Conservation (phyloP, 1,140 invertebrate species). For the Sycophaga agraensis region DNA sequence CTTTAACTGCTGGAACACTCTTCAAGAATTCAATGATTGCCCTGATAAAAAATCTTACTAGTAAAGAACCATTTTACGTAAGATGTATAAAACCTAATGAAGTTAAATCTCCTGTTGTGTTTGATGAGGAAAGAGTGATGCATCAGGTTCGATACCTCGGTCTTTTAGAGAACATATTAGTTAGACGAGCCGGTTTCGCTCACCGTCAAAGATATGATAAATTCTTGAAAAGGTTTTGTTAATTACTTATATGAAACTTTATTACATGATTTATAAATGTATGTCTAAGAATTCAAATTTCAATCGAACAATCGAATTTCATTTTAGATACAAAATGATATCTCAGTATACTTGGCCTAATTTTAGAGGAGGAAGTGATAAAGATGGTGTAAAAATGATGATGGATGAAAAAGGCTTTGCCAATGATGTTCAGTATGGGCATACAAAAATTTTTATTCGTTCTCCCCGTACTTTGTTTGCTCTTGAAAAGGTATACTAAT, state of each 20-base stretch:
- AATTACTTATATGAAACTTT: too few species aligned
- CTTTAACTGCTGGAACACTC: slow-evolving; percentile 86
- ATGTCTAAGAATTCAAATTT: background rate
- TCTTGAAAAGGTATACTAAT: slow-evolving; percentile 69
- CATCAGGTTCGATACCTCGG: slow-evolving; percentile 93
- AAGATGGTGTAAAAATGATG: slow-evolving; percentile 82
- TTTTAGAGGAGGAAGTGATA: slow-evolving; percentile 72
- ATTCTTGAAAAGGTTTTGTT: slow-evolving; percentile 82
- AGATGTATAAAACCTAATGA: slow-evolving; percentile 95
- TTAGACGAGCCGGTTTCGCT: slow-evolving; percentile 90
- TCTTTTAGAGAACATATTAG: slow-evolving; percentile 89
- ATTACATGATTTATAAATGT: too few species aligned
- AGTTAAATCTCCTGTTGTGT: slow-evolving; percentile 79
- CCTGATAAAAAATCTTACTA: slow-evolving; percentile 83
- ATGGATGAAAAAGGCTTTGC: slow-evolving; percentile 77
- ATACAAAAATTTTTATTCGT: slow-evolving; percentile 93
- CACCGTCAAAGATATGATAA: slow-evolving; percentile 87
- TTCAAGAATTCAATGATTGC: slow-evolving; percentile 95
- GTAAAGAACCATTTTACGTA: slow-evolving; percentile 96
- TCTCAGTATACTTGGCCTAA: slow-evolving; percentile 94
- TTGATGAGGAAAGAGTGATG: slow-evolving; percentile 77
- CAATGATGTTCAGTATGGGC: slow-evolving; percentile 88
- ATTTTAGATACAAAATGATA: slow-evolving; percentile 91
- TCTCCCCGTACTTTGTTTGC: slow-evolving; percentile 86
- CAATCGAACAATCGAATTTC: too few species aligned